Conservation (phyloP, 2,113 vertebrate genomes). For the Stegastes partitus region DNA sequence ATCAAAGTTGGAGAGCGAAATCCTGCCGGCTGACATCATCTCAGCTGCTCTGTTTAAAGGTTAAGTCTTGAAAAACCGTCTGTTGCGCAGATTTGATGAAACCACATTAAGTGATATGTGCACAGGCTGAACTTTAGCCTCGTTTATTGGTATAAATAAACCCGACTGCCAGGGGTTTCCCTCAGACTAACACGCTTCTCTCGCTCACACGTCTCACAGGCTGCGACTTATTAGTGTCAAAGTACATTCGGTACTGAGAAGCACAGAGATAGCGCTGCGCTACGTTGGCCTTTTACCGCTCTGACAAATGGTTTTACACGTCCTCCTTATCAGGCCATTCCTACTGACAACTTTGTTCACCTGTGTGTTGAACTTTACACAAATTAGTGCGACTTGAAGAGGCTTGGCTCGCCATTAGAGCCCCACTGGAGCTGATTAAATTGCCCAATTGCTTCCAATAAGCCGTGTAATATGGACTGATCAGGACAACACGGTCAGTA, state of each 20-base stretch:
- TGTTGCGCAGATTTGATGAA: conserved; percentile 4
- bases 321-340: conserved; percentile 47
- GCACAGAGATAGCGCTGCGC: conserved; percentile 26
- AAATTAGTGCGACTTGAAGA: neutral
- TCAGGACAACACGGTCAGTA: neutral
- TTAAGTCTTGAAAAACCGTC: neutral
- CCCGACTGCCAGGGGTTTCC: conserved; percentile 25
- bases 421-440: neutral
- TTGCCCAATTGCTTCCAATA: neutral
- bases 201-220: conserved; percentile 18
- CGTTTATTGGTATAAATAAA: conserved; percentile 16
- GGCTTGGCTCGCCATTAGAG: neutral
- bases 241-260: conserved; percentile 53
- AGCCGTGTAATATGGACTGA: neutral
- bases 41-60: neutral
- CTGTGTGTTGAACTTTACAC: conserved; percentile 27
- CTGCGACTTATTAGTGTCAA: conserved; percentile 52
- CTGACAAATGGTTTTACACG: conserved; percentile 40
- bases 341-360: conserved; percentile 3
- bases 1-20: conserved; percentile 13
- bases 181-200: neutral
- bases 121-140: conserved; percentile 58
- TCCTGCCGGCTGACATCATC: neutral
- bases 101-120: conserved; percentile 25
- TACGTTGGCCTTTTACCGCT: conserved; percentile 4